Conservation (phyloP, 37 sponge, comb jelly and placozoan species). For the Axinella damicornis region DNA sequence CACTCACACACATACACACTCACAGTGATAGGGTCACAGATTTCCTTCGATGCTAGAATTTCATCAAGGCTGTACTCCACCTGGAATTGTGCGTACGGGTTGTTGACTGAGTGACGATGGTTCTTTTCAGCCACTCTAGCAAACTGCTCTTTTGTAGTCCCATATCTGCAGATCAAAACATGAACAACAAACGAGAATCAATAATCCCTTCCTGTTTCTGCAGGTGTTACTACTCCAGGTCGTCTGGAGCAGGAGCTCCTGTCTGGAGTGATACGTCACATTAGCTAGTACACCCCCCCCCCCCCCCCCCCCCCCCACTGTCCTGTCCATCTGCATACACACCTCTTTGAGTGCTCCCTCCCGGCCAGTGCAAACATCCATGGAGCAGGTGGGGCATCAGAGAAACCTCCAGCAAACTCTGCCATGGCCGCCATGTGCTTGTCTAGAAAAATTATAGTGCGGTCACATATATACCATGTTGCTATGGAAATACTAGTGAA, state of each 20-base stretch:
- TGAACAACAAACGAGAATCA: no score
- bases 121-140: conserved; percentile 74
- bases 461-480: no score
- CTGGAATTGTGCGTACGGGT: conserved; percentile 80
- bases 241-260: no score
- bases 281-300: no score
- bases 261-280: no score
- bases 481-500: no score
- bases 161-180: conserved; percentile 22
- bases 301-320: no score
- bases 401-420: conserved; percentile 25
- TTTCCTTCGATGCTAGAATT: conserved; percentile 60
- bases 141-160: conserved; percentile 70
- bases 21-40: conserved; percentile 64
- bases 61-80: conserved; percentile 69
- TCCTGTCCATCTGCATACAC: no score
- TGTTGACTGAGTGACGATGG: conserved; percentile 81
- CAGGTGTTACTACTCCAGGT: no score
- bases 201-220: no score
- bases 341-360: conserved; percentile 61
- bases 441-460: conserved; percentile 24
- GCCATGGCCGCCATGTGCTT: conserved; percentile 42
- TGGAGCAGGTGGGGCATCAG: conserved; percentile 50
- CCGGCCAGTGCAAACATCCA: conserved; percentile 80
- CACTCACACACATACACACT: neutral